Conservation (phyloP, 2,888 invertebrate species). For the Sisyra terminalis region DNA sequence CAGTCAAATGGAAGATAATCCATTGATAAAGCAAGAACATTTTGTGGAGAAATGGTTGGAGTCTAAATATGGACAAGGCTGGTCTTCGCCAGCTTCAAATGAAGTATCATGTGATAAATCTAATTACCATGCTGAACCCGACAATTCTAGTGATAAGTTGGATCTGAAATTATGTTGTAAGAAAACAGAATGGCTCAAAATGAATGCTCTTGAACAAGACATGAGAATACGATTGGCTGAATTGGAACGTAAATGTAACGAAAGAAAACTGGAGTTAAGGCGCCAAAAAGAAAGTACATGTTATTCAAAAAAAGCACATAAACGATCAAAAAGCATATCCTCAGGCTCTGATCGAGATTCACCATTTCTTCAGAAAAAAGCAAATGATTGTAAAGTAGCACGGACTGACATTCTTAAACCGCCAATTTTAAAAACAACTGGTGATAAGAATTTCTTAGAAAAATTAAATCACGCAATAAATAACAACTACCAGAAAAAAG, state of each 20-base stretch:
- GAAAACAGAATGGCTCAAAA: conserved; percentile 26
- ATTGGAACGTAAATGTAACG: conserved; percentile 63
- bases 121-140: not conserved
- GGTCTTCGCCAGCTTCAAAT: too few relatives aligned
- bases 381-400: conserved; percentile 17
- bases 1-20: conserved; percentile 2
- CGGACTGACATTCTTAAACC: conserved; percentile 13
- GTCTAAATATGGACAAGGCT: not conserved
- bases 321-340: conserved; percentile 30
- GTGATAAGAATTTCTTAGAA: conserved; percentile 7
- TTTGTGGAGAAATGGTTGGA: not conserved
- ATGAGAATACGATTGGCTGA: conserved; percentile 70
- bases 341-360: conserved; percentile 19
- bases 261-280: conserved; percentile 63
- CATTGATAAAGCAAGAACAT: not conserved
- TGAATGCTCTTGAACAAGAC: conserved; percentile 61
- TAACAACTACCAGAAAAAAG: conserved; percentile 12
- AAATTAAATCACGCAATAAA: conserved; percentile 8
- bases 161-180: conserved; percentile 24
- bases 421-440: conserved; percentile 9
- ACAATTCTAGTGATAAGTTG: conserved; percentile 16
- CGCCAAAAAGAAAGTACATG: conserved; percentile 29
- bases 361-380: conserved; percentile 22
- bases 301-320: conserved; percentile 27
- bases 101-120: too few relatives aligned